phyloP scores from a whole-genome alignment of 92 coral and sea anemone genomes.

The Phenganax subtilis region DNA sequence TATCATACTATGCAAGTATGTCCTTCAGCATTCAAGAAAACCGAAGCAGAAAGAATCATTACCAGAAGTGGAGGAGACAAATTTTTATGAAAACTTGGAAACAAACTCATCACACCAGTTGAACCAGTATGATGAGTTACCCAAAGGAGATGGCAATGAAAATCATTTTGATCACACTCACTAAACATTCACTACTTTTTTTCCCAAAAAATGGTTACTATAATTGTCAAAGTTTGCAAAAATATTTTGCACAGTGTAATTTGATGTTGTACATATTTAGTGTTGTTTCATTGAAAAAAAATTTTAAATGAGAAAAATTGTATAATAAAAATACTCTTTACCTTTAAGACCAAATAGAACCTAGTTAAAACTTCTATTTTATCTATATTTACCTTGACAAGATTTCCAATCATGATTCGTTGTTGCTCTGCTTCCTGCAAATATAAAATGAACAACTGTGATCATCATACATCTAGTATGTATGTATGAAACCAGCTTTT shows the following conservation, averaged over 20 bases:
- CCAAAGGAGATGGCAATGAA: not conserved
- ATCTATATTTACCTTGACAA: constrained; percentile 70
- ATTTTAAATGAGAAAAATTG: no score
- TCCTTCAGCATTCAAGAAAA: not conserved
- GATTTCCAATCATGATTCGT: constrained; percentile 73
- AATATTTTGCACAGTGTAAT: no score
- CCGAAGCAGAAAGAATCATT: not conserved
- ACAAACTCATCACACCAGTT: not conserved
- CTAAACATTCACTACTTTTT: not conserved
- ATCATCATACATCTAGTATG: not conserved
- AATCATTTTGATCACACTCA: not conserved
- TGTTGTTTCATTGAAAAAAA: no score
- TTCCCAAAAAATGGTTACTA: no score
- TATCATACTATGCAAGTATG: not conserved
- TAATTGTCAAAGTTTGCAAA: no score
- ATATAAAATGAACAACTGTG: constrained; percentile 36
- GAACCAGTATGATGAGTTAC: not conserved
- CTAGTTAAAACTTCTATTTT: not conserved
- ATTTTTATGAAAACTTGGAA: not conserved
- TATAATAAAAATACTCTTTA: no score
- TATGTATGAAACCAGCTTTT: not conserved
- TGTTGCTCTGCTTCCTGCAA: constrained; percentile 89
- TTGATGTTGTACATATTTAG: no score
- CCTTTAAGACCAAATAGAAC: not conserved
- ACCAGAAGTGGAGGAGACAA: not conserved